These are phyloP conservation scores for Peromyscus melanophrys DNA, from an alignment of 2,797 vertebrate genomes.

Conservation along the genomic window DNA sequence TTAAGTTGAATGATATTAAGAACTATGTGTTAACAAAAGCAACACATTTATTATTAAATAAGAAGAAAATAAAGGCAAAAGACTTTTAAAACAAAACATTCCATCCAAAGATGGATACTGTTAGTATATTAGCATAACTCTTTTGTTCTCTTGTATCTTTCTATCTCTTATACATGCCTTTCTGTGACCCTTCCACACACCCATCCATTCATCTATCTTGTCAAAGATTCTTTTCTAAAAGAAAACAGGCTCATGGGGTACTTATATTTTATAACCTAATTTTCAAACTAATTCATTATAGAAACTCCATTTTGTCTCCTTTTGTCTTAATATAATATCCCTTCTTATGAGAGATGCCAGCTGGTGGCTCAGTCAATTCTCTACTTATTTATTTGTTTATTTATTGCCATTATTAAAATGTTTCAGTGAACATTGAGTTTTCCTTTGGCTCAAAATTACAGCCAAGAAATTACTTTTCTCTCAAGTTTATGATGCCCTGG, in stretches of 20 bases:
- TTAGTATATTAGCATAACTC: neutral
- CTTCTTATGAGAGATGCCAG: neutral
- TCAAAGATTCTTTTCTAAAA: neutral
- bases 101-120: neutral
- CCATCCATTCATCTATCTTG: neutral
- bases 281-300: constrained; percentile 23
- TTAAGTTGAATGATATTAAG: neutral
- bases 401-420: neutral
- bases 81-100: neutral
- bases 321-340: constrained; percentile 42
- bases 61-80: constrained; percentile 28
- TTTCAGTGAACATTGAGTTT: neutral
- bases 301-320: neutral
- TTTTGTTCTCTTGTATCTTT: constrained; percentile 10
- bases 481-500: constrained; percentile 62
- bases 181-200: neutral
- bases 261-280: constrained; percentile 28
- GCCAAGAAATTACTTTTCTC: constrained; percentile 21
- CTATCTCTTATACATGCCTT: neutral
- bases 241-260: neutral
- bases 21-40: neutral
- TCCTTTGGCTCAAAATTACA: neutral
- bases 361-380: neutral
- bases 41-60: constrained; percentile 35
- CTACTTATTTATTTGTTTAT: neutral